These are phyloP conservation scores for Apis florea DNA, from an alignment of 1,140 invertebrate species.

Conservation along the genomic window DNA sequence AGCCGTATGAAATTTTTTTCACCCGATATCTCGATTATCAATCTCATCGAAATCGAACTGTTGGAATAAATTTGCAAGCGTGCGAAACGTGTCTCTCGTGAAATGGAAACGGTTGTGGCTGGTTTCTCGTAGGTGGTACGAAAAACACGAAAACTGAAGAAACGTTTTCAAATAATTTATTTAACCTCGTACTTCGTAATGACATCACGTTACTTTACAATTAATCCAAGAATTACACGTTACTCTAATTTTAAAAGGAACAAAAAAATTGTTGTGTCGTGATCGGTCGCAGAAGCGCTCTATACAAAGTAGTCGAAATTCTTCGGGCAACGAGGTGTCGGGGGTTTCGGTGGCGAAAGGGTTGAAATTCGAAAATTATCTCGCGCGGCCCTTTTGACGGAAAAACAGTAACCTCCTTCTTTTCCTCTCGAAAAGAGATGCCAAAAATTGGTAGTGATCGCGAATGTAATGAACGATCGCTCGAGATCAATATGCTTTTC, in stretches of 20 bases:
- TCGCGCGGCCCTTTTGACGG: background rate
- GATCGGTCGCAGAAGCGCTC: conserved; percentile 25
- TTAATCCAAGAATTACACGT: conserved; percentile 40
- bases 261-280: background rate
- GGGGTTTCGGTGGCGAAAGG: background rate
- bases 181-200: conserved; percentile 49
- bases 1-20: no score
- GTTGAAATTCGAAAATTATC: background rate
- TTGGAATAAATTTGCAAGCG: no score
- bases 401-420: background rate
- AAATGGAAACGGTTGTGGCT: background rate
- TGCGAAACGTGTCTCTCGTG: no score
- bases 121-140: background rate
- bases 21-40: no score
- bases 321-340: background rate
- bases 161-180: conserved; percentile 57
- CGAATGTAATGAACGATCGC: background rate
- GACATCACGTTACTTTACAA: conserved; percentile 46
- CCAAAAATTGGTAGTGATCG: background rate
- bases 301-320: conserved; percentile 26
- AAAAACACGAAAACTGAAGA: conserved; percentile 12
- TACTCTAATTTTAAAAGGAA: background rate
- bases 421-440: background rate
- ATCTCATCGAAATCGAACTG: no score
- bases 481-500: conserved; percentile 10